These are phyloP conservation scores for Atrina japonica DNA, from an alignment of 2,888 invertebrate species.

Conservation along the genomic window DNA sequence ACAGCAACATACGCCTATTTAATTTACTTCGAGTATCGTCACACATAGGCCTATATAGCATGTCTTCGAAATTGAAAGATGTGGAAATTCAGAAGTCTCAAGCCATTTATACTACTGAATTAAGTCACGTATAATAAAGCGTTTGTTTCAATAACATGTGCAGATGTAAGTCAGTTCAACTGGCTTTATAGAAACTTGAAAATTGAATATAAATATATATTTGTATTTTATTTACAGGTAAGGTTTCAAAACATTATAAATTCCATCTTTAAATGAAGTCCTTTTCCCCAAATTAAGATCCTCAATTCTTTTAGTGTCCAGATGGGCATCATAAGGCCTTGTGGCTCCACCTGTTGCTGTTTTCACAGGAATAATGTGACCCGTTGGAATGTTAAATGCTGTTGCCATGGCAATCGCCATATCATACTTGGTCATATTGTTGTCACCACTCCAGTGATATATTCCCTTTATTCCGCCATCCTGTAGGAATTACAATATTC, in stretches of 20 bases:
- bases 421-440: slow-evolving; percentile 82
- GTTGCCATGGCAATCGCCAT: slow-evolving; percentile 82
- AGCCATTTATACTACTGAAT: too few relatives aligned
- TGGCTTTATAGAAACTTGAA: too few relatives aligned
- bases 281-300: slow-evolving; percentile 77
- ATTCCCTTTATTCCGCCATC: slow-evolving; percentile 72
- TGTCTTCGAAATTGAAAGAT: too few relatives aligned
- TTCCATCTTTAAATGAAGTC: slow-evolving; percentile 79
- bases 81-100: too few relatives aligned
- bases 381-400: slow-evolving; percentile 77
- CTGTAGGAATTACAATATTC: too few relatives aligned
- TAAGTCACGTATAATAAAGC: too few relatives aligned
- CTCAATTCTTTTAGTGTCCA: slow-evolving; percentile 76
- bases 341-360: slow-evolving; percentile 72
- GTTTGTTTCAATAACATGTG: too few relatives aligned
- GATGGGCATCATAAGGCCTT: slow-evolving; percentile 81
- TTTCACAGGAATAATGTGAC: slow-evolving; percentile 78
- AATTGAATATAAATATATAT: too few relatives aligned
- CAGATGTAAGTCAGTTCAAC: too few relatives aligned
- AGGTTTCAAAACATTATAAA: slow-evolving; percentile 60
- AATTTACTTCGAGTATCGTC: too few relatives aligned
- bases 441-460: slow-evolving; percentile 82
- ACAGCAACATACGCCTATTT: too few relatives aligned
- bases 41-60: too few relatives aligned
- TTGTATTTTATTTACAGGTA: slow-evolving; percentile 7